phyloP scores from a whole-genome alignment of 2,888 invertebrate genomes.

The Spatulosminthurus flaviceps region DNA sequence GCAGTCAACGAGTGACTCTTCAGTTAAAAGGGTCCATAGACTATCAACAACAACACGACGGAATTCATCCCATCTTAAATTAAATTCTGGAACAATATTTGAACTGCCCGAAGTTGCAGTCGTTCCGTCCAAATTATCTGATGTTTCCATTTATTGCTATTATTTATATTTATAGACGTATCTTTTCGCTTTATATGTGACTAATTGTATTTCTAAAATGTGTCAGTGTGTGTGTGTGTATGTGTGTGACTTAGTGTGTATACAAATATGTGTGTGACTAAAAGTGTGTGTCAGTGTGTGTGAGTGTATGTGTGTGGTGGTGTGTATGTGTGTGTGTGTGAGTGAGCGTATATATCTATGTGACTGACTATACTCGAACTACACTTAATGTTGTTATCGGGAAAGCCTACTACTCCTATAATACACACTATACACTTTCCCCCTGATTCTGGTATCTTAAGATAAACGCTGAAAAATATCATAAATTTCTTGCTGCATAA shows the following conservation, averaged over 20 bases:
- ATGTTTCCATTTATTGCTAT: slow-evolving; percentile 47
- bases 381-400: too few relatives aligned
- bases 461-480: slow-evolving; percentile 9
- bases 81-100: slow-evolving; percentile 42
- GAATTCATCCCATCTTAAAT: slow-evolving; percentile 61
- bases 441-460: slow-evolving; percentile 18
- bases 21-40: slow-evolving; percentile 60
- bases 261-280: too few relatives aligned
- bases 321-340: neutral
- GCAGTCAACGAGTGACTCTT: slow-evolving; percentile 62
- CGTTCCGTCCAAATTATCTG: slow-evolving; percentile 37
- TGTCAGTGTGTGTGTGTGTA: neutral
- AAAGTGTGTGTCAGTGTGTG: too few relatives aligned
- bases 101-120: slow-evolving; percentile 40
- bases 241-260: neutral
- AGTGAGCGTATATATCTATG: neutral
- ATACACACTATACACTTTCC: neutral
- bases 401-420: neutral
- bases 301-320: too few relatives aligned
- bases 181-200: slow-evolving; percentile 15
- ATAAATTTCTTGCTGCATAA: slow-evolving; percentile 5
- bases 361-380: neutral
- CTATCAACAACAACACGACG: slow-evolving; percentile 61
- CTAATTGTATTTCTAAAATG: slow-evolving; percentile 4
- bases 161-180: too few relatives aligned